Evolutionary conservation across 2,113 vertebrate genomes (phyloP).

Genomic region (Bos taurus): DNA sequence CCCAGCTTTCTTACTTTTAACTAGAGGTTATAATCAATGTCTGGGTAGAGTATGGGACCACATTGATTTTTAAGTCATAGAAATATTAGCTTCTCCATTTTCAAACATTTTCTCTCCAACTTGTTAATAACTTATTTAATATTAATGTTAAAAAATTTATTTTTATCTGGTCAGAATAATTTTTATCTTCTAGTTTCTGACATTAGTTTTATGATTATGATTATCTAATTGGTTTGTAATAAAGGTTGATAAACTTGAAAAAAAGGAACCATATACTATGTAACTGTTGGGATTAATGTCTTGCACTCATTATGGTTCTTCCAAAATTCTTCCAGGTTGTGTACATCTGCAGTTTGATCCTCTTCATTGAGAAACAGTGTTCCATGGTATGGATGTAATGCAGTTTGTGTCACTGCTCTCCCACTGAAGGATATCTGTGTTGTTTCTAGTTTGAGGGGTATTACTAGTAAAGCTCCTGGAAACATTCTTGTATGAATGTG

Average conservation of each 20-base stretch:
- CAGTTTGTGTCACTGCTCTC: neutral
- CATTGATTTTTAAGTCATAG: neutral
- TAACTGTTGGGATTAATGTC: neutral
- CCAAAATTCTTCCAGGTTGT: neutral
- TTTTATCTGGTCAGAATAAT: neutral
- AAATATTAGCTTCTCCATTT: neutral
- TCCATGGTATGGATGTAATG: neutral
- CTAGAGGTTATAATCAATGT: neutral
- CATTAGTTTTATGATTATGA: neutral
- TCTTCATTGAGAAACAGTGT: neutral
- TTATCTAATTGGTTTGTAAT: neutral
- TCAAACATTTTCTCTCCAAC: neutral
- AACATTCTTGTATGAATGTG: neutral
- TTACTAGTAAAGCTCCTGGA: neutral
- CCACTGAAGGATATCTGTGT: neutral
- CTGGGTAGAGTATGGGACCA: neutral
- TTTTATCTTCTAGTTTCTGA: neutral
- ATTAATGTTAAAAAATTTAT: neutral
- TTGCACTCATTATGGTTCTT: neutral
- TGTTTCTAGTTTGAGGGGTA: neutral
- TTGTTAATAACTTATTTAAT: neutral
- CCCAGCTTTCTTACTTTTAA: neutral
- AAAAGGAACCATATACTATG: neutral
- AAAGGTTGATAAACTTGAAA: neutral
- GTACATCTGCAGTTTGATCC: neutral